These are phyloP conservation scores for Drosophila quinaria DNA, from an alignment of 2,888 invertebrate species.

Conservation along the genomic window DNA sequence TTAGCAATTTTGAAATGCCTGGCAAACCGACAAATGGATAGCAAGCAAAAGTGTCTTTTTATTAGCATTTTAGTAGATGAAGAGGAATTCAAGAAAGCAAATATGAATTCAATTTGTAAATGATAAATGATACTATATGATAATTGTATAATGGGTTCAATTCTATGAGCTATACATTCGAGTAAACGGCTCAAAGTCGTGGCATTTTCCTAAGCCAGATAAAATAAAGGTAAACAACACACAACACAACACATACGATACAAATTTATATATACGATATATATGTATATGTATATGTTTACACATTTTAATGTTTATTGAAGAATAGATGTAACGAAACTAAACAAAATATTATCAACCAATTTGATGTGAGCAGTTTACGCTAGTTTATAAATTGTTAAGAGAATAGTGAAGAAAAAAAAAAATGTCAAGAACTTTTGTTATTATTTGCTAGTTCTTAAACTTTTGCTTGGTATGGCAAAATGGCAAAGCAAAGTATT, in stretches of 20 bases:
- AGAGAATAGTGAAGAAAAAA: conserved; percentile 37
- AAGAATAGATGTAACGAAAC: conserved; percentile 1
- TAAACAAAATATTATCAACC: conserved; percentile 20
- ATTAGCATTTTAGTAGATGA: conserved; percentile 70
- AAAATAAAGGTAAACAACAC: conserved; percentile 18
- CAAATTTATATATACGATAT: conserved; percentile 53
- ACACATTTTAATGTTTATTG: conserved; percentile 33
- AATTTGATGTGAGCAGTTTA: conserved; percentile 72
- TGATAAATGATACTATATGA: conserved; percentile 23
- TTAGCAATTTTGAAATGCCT: conserved; percentile 66
- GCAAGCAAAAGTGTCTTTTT: conserved; percentile 70
- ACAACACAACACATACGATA: conserved; percentile 42
- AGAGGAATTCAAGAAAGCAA: conserved; percentile 45
- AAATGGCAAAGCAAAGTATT: conserved; percentile 71
- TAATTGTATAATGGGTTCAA: conserved; percentile 50
- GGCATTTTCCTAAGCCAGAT: conserved; percentile 74
- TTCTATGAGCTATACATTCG: conserved; percentile 64
- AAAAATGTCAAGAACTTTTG: conserved; percentile 55
- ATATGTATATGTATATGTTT: conserved; percentile 44
- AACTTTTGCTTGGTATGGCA: conserved; percentile 54
- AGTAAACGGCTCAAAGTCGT: conserved; percentile 73
- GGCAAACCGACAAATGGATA: conserved; percentile 42
- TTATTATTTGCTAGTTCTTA: conserved; percentile 70
- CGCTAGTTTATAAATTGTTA: conserved; percentile 59
- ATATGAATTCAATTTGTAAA: conserved; percentile 31